These are phyloP conservation scores for Catocala fraxini DNA, from an alignment of 2,888 invertebrate species.

Conservation along the genomic window DNA sequence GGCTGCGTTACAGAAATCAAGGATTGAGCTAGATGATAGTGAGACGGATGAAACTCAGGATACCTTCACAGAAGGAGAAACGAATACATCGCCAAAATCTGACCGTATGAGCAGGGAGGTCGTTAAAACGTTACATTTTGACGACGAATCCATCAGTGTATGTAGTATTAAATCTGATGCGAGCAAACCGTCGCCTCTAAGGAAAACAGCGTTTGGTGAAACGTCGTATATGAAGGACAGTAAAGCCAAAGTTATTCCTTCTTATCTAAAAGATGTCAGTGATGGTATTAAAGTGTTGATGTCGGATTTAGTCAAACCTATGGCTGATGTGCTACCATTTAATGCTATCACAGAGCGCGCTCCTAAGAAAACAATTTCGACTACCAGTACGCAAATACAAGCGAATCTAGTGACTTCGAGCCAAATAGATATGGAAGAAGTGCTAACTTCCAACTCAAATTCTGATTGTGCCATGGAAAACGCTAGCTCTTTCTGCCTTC, in stretches of 20 bases:
- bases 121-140: constrained; percentile 75
- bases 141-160: constrained; percentile 67
- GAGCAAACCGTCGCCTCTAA: constrained; percentile 57
- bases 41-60: constrained; percentile 54
- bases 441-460: neutral
- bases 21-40: constrained; percentile 59
- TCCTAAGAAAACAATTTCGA: constrained; percentile 47
- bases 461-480: constrained; percentile 1
- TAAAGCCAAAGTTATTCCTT: constrained; percentile 73
- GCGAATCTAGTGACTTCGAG: constrained; percentile 72
- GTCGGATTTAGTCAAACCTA: constrained; percentile 77
- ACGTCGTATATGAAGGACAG: constrained; percentile 60
- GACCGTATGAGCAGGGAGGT: constrained; percentile 66
- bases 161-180: constrained; percentile 42
- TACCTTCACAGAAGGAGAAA: constrained; percentile 21
- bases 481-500: neutral
- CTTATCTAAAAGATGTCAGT: constrained; percentile 67
- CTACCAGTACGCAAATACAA: constrained; percentile 70
- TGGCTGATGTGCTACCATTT: constrained; percentile 63
- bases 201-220: constrained; percentile 71
- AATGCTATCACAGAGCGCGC: constrained; percentile 24
- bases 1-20: constrained; percentile 64
- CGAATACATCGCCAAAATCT: constrained; percentile 38
- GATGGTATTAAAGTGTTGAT: constrained; percentile 75
- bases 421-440: constrained; percentile 70